These are phyloP conservation scores for Labrus mixtus DNA, from an alignment of 2,113 vertebrate species.

Conservation along the genomic window DNA sequence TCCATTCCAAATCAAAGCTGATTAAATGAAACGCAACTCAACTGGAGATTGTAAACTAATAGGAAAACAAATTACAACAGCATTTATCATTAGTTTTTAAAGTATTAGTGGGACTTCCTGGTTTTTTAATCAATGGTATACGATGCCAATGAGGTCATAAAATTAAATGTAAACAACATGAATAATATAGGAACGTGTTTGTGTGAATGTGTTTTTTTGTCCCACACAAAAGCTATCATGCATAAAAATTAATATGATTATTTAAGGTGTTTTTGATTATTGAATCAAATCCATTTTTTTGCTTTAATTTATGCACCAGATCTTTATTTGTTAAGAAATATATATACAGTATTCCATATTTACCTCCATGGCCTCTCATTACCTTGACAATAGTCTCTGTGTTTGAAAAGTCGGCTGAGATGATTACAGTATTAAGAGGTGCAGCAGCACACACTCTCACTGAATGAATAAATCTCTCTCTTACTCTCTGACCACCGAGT, in stretches of 20 bases:
- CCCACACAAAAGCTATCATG: background rate
- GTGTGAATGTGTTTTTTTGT: slow-evolving; percentile 4
- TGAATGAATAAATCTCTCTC: slow-evolving; percentile 39
- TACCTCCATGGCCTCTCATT: background rate
- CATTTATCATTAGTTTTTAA: background rate
- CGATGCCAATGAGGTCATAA: background rate
- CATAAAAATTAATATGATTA: too few species aligned
- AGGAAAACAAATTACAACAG: background rate
- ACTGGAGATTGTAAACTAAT: too few species aligned
- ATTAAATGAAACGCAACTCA: too few species aligned
- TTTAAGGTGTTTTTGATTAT: background rate
- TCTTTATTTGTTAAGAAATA: background rate
- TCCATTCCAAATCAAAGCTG: too few species aligned
- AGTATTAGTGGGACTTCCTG: background rate
- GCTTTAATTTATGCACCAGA: background rate
- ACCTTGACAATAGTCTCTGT: slow-evolving; percentile 14
- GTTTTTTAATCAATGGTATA: slow-evolving; percentile 5
- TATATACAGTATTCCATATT: background rate
- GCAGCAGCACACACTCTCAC: slow-evolving; percentile 19
- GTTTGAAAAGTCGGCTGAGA: slow-evolving; percentile 27
- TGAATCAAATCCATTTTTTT: background rate
- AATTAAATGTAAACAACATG: slow-evolving; percentile 13
- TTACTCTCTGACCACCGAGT: slow-evolving; percentile 38
- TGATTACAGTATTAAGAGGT: slow-evolving; percentile 21
- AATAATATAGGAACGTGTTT: too few species aligned